Conservation (phyloP, 2,113 vertebrate species). For the human (Homo sapiens) region DNA sequence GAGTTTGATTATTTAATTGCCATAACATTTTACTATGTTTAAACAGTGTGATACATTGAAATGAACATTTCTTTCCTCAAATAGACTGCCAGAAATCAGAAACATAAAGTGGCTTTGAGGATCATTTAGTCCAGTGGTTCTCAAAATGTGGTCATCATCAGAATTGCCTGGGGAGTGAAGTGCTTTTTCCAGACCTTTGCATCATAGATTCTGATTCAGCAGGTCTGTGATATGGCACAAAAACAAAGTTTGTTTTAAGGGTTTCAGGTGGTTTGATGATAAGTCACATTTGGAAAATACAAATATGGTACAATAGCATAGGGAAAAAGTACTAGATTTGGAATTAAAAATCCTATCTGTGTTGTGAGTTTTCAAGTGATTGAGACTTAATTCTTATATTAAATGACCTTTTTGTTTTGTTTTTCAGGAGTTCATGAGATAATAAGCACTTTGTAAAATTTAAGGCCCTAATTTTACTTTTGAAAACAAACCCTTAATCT, state of each 20-base stretch:
- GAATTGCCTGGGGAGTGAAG: not conserved
- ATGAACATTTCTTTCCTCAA: slow-evolving; percentile 61
- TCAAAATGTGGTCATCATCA: not conserved
- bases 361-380: not conserved
- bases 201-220: not conserved
- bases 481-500: not conserved
- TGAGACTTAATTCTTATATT: not conserved
- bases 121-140: not conserved
- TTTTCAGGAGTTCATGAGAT: not conserved
- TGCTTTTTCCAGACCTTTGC: not conserved
- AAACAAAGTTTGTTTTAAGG: not conserved
- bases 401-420: not conserved
- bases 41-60: slow-evolving; percentile 57
- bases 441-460: not conserved
- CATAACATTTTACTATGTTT: slow-evolving; percentile 44
- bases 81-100: slow-evolving; percentile 41
- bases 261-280: not conserved
- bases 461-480: not conserved
- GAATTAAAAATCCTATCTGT: not conserved
- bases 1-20: slow-evolving; percentile 74
- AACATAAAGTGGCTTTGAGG: not conserved
- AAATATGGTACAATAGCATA: not conserved
- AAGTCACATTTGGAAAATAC: not conserved
- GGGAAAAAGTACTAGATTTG: not conserved
- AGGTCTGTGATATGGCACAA: not conserved